phyloP scores from a whole-genome alignment of 2,113 vertebrate genomes.

The Larimichthys polyactis region DNA sequence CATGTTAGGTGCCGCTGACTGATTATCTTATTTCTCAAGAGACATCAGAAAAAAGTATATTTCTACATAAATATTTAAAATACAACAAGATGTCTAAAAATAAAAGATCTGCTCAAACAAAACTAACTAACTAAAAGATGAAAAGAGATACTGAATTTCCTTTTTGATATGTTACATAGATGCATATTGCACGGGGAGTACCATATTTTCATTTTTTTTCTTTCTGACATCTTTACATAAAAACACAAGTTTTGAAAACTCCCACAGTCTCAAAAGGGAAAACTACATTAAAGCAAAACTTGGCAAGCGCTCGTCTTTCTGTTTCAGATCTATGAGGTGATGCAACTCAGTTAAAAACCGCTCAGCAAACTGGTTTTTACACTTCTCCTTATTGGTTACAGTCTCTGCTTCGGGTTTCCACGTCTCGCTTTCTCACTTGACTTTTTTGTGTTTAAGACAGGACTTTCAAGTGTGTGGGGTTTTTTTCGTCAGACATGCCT shows the following conservation, averaged over 20 bases:
- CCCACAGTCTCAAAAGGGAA: conserved; percentile 32
- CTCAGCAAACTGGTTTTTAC: conserved; percentile 22
- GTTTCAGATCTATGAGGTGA: conserved; percentile 43
- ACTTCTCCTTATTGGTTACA: conserved; percentile 10
- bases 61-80: background rate
- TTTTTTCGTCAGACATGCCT: background rate
- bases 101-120: background rate
- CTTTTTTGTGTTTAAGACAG: background rate
- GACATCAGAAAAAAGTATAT: background rate
- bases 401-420: background rate
- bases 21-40: background rate
- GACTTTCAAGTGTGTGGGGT: background rate
- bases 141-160: background rate
- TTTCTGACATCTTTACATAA: background rate
- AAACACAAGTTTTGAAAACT: background rate
- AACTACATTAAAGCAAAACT: conserved; percentile 1
- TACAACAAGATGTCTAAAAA: background rate
- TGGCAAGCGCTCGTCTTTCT: conserved; percentile 19
- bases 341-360: conserved; percentile 16
- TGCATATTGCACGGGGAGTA: background rate
- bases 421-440: conserved; percentile 37
- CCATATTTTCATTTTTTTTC: background rate
- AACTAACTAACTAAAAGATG: too few species aligned
- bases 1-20: background rate
- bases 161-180: background rate